Base-by-base conservation (phyloP, 2,888 invertebrate genomes). In the Polyommatus iphigenia region DNA sequence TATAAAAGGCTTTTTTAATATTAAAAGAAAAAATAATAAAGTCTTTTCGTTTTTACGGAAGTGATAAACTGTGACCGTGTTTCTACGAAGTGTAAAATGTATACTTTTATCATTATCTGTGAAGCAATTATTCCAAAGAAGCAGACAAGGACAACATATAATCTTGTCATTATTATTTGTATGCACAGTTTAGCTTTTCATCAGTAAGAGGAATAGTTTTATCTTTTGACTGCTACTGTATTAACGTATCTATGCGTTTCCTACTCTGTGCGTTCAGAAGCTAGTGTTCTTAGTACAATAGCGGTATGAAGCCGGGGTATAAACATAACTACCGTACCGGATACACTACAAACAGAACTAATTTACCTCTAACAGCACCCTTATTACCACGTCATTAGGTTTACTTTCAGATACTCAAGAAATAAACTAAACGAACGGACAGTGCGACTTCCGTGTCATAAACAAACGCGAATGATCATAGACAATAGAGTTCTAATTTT, bases 251-350 rank as follows among this genome's bases (percentile, higher is more conserved):
- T 67, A 67, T 15, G 18, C 15, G 10, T 32, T 5, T 15, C 29
- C 36, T 85, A 80, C 76, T 83, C 89, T 88, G 79, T 80, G 77
- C 76, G 79, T 80, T 85, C 85, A 84, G 85, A 85, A 84, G 86
- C 87, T 86, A 89, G 87, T 87, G 89, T 90, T 89, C 89, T 90
- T 87, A 89, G 89, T 81, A 83, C 84, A 83, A 84, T 78, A 71
- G 82, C 81, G 83, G 82, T 84, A 84, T 84, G 84, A 86, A 86
- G 80, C 76, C 79, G 83, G 83, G 85, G 83, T 81, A 67, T 67
- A 81, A 85, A 88, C 85, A 85, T 85, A 86, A 79, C 67, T 67
- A 67, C 78, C 79, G 82, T 24, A 50, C 73, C 84, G 84, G 85
- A 84, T 83, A 83, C 84, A 84, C 80, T 54, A 54, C 54, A 54